Base-by-base conservation (phyloP, 2,113 vertebrate species). In the Sylvia atricapilla region DNA sequence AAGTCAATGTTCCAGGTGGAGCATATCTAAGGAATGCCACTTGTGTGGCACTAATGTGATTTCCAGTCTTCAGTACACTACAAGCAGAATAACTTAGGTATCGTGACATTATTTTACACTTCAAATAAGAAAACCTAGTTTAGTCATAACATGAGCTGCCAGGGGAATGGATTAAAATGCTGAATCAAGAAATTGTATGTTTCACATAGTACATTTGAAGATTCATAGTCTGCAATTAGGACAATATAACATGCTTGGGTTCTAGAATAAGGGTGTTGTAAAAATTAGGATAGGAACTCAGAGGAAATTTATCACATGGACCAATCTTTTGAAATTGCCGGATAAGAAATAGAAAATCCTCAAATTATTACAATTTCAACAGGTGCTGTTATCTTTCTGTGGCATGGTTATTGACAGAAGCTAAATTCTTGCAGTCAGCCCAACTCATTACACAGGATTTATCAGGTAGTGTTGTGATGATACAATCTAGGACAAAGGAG, bases 401-500 rank as follows among this genome's bases (percentile, higher is more conserved):
- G n/a, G 25, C 59, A 43, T 7, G 7, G 16, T 50, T 94, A 90
- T 89, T 87, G 93, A 91, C 86, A 73, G 60, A 69, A 89, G 49
- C 70, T 91, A 74, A 94, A 88, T 66, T 84, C 78, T 46, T 93
- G 75, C 75, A 47, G 91, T 89, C 81, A 91, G 47, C 62, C 68
- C 50, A 79, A 18, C 47, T 93, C 82, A 82, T 94, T 87, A 82
- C 31, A 73, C 16, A 47, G 64, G 43, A 90, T 89, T 92, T 92
- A 91, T 88, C 90, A 85, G 68, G 37, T 35, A 56, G 46, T 67
- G 55, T 37, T 64, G 25, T 62, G 85, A 80, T 17, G 46, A 84
- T 95, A 96, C 20, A 25, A 91, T 88, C 86, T 89, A 28, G 90
- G 91, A 94, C 68, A 77, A 91, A 39, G 60, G 77, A 94, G 74